A percentile compares a stretch with the other conserved stretches of the same genome.
phyloP scores from a whole-genome alignment of 2,797 vertebrate species.

The Buceros bicornis region DNA sequence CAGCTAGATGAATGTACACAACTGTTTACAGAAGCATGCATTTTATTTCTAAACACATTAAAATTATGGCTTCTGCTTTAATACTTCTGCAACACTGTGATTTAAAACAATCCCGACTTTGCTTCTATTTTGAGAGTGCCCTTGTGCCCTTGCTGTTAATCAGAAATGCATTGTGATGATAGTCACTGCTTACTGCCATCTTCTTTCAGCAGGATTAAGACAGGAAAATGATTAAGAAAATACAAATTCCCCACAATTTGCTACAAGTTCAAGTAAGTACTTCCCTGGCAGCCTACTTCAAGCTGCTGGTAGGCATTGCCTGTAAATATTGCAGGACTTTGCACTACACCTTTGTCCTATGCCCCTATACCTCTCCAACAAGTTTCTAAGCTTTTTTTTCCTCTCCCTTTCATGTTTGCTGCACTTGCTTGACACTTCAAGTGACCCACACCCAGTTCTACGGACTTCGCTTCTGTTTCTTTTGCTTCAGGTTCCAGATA shows the following conservation, averaged over 20 bases:
- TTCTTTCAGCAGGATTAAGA: constrained; percentile 28
- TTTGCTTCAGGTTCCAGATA: not conserved
- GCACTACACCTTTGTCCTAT: not conserved
- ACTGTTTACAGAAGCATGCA: constrained; percentile 22
- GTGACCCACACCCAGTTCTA: not conserved
- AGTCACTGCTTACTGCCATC: constrained; percentile 26
- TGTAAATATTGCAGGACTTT: not conserved
- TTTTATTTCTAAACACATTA: constrained; percentile 50
- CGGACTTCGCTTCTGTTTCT: not conserved
- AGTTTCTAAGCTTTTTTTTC: not conserved
- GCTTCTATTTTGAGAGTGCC: constrained; percentile 79
- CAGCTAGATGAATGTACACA: constrained; percentile 12
- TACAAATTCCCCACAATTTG: not conserved
- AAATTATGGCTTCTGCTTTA: constrained; percentile 45
- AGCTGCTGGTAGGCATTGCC: not conserved
- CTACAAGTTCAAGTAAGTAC: constrained; percentile 9
- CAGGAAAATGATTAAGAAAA: constrained; percentile 54
- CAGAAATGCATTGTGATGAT: constrained; percentile 65
- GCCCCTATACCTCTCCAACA: not conserved
- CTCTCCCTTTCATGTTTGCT: not conserved
- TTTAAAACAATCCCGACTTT: constrained; percentile 69
- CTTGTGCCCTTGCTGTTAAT: constrained; percentile 76
- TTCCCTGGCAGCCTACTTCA: not conserved
- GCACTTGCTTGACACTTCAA: not conserved
- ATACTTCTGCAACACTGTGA: constrained; percentile 44